Percentiles rank a stretch among this genome's conserved stretches.
These are phyloP conservation scores for Mus caroli DNA, from an alignment of 2,797 vertebrate genomes.

Conservation along the genomic window DNA sequence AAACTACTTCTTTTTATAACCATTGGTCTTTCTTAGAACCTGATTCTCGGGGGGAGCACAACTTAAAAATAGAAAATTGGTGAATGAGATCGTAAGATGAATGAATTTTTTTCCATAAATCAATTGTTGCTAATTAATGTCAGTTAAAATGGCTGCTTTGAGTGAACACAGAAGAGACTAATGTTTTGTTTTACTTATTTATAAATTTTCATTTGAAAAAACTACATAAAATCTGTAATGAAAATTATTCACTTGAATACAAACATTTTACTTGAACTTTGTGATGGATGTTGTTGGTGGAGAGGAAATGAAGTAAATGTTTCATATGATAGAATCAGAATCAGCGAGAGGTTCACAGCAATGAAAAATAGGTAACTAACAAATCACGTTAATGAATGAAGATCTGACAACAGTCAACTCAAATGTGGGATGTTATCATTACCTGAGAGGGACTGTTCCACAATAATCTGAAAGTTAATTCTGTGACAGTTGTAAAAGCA, in stretches of 20 bases:
- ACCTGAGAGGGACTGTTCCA: not conserved
- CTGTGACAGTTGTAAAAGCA: not conserved
- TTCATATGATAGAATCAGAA: not conserved
- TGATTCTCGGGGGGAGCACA: not conserved
- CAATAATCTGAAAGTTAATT: constrained; percentile 1
- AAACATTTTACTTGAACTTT: not conserved
- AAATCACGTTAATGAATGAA: constrained; percentile 5
- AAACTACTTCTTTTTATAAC: not conserved
- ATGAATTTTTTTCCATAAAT: not conserved
- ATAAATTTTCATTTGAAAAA: constrained; percentile 3
- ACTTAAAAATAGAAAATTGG: not conserved
- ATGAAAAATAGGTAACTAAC: not conserved
- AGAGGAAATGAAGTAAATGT: not conserved
- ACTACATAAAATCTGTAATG: not conserved
- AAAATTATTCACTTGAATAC: not conserved
- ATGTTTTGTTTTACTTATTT: constrained; percentile 31
- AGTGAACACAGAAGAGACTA: not conserved
- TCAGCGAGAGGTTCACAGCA: not conserved
- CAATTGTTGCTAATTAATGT: not conserved
- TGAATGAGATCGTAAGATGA: not conserved
- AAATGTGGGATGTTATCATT: not conserved
- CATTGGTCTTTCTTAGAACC: not conserved
- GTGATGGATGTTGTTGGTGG: not conserved
- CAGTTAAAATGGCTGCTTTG: not conserved
- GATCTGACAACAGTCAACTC: not conserved